Base-by-base conservation (phyloP, 2,888 invertebrate genomes). In the Parasteatoda lunata region DNA sequence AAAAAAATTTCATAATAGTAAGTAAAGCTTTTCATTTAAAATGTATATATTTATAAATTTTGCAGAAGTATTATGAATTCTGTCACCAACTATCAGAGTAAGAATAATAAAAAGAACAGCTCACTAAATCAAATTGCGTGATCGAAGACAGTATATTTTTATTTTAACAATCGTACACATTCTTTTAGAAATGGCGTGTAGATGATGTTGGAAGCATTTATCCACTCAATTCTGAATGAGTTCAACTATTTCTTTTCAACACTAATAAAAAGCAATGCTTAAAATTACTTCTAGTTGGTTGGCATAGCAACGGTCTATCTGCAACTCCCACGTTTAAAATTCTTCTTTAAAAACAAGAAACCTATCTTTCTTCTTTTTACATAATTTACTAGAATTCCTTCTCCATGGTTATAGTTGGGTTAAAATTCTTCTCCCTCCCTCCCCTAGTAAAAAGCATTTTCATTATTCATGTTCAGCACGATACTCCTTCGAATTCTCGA, bases 191-290 rank as follows among this genome's bases (percentile, higher is more conserved):
- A 59, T 13, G 59, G 59, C 59, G 59, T 59, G 59, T 59, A 59
- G 59, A 59, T n/a, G 9, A 9, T n/a, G 59, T 59, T 59, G 59
- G n/a, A 59, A 59, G 59, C 59, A 59, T 59, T 59, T 59, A 59
- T 59, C n/a, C 59, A 7, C 13, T 59, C 59, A 59, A 4, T 13
- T n/a, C 9, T 9, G n/a, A 13, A n/a, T 6, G 59, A 59, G 59
- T 59, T 59, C 59, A 59, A 59, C 59, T 4, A 9, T 59, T 59
- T n/a, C 59, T 59, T 59, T 59, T 59, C 59, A 59, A 7, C 59
- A n/a, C n/a, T 59, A 5, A 59, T 59, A 59, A 59, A 59, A 59
- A 59, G 59, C 59, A 59, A 59, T 59, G n/a, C 59, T 59, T 59
- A 59, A 59, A 59, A 59, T 59, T 59, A n/a, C 59, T 59, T 59